Evolutionary conservation across 2,113 vertebrate species (phyloP).

Genomic region (Cavia aperea): DNA sequence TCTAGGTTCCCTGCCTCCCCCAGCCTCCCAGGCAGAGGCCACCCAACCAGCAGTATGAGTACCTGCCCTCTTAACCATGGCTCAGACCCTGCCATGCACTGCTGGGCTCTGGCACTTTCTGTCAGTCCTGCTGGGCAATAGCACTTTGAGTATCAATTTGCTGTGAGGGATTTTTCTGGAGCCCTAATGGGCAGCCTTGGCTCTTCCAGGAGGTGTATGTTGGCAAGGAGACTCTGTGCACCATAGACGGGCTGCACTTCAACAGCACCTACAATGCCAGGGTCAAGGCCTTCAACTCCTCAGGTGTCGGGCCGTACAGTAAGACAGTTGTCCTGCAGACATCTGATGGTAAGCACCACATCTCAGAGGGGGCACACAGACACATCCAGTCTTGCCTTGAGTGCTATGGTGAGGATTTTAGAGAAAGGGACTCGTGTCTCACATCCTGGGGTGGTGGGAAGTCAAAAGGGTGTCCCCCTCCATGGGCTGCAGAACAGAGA

Average conservation of each 20-base stretch:
- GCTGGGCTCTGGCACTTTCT: background rate
- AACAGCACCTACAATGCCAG: conserved; percentile 97
- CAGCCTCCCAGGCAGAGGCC: background rate
- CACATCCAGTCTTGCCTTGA: background rate
- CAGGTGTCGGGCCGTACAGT: conserved; percentile 93
- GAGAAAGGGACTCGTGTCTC: background rate
- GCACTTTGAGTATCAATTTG: background rate
- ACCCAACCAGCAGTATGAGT: background rate
- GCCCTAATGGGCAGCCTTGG: background rate
- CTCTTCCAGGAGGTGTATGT: conserved; percentile 92
- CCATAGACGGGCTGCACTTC: conserved; percentile 97
- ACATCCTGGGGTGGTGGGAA: background rate
- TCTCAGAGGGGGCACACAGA: background rate
- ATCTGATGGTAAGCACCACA: conserved; percentile 84
- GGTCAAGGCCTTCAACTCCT: conserved; percentile 93
- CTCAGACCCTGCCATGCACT: background rate
- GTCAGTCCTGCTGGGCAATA: background rate
- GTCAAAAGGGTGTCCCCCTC: accelerated
- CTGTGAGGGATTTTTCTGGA: background rate
- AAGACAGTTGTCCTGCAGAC: conserved; percentile 96
- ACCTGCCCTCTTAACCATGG: accelerated
- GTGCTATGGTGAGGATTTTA: background rate
- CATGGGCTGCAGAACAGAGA: background rate
- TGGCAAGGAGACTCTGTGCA: conserved; percentile 97
- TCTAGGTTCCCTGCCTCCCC: background rate